Evolutionary conservation across 2,888 invertebrate species (phyloP), one percentile per base, ranked within the genome.

Genomic region (Hirtodrosophila alboralis): DNA sequence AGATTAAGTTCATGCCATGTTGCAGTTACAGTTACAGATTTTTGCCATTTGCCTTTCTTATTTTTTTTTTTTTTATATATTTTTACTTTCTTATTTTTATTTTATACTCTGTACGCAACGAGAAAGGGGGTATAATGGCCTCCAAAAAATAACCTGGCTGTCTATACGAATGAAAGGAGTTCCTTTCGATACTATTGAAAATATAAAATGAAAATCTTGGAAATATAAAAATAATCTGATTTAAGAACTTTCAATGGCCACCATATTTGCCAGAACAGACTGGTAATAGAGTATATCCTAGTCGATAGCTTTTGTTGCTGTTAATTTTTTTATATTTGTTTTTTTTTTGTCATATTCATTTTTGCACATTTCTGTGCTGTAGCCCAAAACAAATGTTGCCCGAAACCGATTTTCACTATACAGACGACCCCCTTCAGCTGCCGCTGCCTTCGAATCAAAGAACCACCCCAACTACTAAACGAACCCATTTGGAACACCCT

Each of bases 1-100:
- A 81, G 81, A 81, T 81, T 81, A 81, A 81, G 81, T 81, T 81
- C 84, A 81, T 79, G 74, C 80, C 84, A 81, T 81, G 83, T 83
- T 81, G 84, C 79, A 84, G 84, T 79, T 84, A 83, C 79, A 80
- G 80, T 74, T 83, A 83, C 79, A 79, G 80, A 79, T 72, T 79
- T 75, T 59, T 61, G 64, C 71, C 73, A 65, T 73, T 67, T 64
- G 51, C 60, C 59, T 53, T 58, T 45, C 52, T 69, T 54, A 44
- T 40, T 45, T 34, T 27, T 1, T 37, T 58, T 30, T 41, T 43
- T 7, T 26, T 27, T 31, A n/a, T 43, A 5, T 34, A 10, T 34
- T 41, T 56, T 14, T 34, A n/a, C n/a, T 45, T 57, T 57, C 49
- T 40, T 41, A 31, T 38, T 56, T 21, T 34, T 57, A 38, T 30